Evolutionary conservation across 2,888 invertebrate genomes (phyloP).

Genomic region (Dynastes tityus): DNA sequence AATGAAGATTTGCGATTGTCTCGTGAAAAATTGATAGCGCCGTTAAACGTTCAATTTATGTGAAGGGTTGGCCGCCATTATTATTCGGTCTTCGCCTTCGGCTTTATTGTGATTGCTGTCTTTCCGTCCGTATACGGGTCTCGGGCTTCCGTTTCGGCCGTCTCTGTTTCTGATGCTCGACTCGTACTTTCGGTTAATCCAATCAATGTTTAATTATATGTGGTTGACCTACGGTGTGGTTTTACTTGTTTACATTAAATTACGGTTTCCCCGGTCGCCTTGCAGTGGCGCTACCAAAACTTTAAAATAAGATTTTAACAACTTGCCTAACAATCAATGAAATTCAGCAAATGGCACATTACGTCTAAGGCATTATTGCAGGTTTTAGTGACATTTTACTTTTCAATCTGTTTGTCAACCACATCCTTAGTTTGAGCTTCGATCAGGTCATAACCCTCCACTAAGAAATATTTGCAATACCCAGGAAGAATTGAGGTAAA

Average conservation of each 20-base stretch:
- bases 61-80: constrained; percentile 63
- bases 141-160: constrained; percentile 9
- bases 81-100: constrained; percentile 48
- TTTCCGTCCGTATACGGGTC: constrained; percentile 18
- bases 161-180: constrained; percentile 9
- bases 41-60: constrained; percentile 63
- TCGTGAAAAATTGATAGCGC: constrained; percentile 64
- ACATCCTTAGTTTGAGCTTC: too few relatives aligned
- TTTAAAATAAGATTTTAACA: too few relatives aligned
- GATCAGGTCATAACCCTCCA: too few relatives aligned
- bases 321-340: too few relatives aligned
- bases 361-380: too few relatives aligned
- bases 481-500: too few relatives aligned
- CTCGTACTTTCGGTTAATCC: constrained; percentile 27
- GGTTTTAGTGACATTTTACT: too few relatives aligned
- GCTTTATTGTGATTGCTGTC: constrained; percentile 45
- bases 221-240: constrained; percentile 9
- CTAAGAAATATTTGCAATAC: too few relatives aligned
- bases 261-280: not conserved
- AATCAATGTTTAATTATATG: constrained; percentile 43
- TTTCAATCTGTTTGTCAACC: too few relatives aligned
- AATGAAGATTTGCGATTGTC: constrained; percentile 61
- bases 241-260: constrained; percentile 26
- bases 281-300: not conserved
- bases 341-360: too few relatives aligned